Conservation (phyloP, 2,113 vertebrate genomes). For the Procavia capensis region DNA sequence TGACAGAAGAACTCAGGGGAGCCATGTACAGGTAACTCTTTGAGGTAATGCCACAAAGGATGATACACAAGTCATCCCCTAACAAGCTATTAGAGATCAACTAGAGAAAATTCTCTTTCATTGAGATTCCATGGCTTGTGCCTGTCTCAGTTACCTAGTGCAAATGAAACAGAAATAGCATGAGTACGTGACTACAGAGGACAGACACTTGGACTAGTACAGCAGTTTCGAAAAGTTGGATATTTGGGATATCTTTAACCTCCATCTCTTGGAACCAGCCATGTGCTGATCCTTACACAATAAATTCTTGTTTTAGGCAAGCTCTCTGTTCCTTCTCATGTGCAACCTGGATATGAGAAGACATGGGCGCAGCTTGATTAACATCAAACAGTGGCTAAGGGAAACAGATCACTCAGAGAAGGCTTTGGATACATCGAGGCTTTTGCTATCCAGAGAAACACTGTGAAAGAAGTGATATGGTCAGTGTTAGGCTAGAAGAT, state of each 20-base stretch:
- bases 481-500: neutral
- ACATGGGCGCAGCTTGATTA: constrained; percentile 77
- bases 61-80: neutral
- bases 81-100: neutral
- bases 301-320: no score
- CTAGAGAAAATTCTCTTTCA: neutral
- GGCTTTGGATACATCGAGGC: constrained; percentile 81
- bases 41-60: neutral
- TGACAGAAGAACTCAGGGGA: neutral
- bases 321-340: constrained; percentile 81
- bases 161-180: no score
- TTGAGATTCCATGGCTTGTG: neutral
- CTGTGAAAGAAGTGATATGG: constrained; percentile 68
- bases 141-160: no score
- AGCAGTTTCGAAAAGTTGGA: neutral
- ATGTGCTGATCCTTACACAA: no score
- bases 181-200: no score
- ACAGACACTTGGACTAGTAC: neutral
- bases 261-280: neutral
- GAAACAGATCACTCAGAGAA: constrained; percentile 85
- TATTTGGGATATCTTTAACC: neutral
- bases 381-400: constrained; percentile 81
- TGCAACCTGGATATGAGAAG: constrained; percentile 79
- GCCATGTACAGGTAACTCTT: neutral
- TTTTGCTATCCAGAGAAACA: constrained; percentile 81